Evolutionary conservation across 2,113 vertebrate species (phyloP).

Genomic region (Phasianus colchicus): DNA sequence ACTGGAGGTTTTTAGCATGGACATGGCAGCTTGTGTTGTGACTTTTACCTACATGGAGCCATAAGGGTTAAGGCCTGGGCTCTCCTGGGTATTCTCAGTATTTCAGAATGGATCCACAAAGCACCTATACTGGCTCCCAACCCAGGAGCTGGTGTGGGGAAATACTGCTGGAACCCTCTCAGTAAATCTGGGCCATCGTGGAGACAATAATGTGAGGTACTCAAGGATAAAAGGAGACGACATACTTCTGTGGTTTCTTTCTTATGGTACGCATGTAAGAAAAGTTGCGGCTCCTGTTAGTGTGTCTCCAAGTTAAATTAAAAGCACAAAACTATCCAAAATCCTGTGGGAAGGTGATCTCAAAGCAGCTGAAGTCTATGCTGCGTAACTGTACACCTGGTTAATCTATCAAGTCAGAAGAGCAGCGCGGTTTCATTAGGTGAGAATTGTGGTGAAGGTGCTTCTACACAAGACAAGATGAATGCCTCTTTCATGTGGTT

Average conservation of each 20-base stretch:
- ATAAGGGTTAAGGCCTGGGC: background rate
- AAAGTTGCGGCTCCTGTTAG: background rate
- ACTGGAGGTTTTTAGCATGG: background rate
- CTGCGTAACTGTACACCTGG: background rate
- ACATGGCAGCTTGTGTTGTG: background rate
- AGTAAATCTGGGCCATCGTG: background rate
- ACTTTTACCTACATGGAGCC: fast-evolving
- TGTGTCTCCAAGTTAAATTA: background rate
- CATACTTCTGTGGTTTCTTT: background rate
- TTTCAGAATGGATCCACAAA: background rate
- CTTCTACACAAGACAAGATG: background rate
- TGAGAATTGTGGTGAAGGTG: background rate
- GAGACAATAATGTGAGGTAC: background rate
- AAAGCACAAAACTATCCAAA: background rate
- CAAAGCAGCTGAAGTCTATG: background rate
- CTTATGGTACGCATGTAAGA: background rate
- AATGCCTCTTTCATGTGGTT: background rate
- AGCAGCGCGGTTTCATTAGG: background rate
- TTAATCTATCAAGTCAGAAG: background rate
- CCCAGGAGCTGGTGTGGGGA: fast-evolving
- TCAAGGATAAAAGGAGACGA: background rate
- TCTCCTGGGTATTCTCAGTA: background rate
- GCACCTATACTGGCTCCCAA: background rate
- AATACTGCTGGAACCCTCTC: background rate
- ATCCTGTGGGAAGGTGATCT: background rate